Conservation (phyloP, 2,113 vertebrate genomes). For the Enhydra lutris region DNA sequence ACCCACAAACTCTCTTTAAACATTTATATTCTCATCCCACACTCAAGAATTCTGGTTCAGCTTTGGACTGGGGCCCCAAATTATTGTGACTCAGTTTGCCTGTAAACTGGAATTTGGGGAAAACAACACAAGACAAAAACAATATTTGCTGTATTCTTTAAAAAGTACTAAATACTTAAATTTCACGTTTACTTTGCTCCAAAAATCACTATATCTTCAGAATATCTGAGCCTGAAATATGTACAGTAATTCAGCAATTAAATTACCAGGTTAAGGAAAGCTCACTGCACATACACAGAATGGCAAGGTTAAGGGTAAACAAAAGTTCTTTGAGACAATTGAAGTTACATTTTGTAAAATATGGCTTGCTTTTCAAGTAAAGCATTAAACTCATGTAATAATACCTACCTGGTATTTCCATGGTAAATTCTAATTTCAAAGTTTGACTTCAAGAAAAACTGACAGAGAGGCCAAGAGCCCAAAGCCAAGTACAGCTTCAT, state of each 20-base stretch:
- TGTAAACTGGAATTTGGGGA: background rate
- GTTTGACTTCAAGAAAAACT: conserved; percentile 35
- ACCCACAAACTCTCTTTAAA: background rate
- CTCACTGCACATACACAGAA: background rate
- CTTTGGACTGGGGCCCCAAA: background rate
- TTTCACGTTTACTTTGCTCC: background rate
- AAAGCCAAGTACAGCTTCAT: background rate
- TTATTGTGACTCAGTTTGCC: background rate
- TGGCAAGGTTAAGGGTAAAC: background rate
- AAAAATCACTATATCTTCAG: background rate
- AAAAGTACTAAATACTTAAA: background rate
- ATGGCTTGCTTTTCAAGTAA: background rate
- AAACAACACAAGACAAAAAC: background rate
- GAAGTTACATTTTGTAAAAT: background rate
- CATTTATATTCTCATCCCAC: background rate
- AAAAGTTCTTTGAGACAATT: background rate
- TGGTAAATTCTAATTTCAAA: background rate
- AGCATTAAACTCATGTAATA: background rate
- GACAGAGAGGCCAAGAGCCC: background rate
- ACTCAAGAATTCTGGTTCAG: background rate
- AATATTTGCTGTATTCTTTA: background rate
- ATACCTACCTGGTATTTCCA: background rate
- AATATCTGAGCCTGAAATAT: background rate
- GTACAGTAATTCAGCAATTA: background rate
- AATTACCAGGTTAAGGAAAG: background rate